Evolutionary conservation across 2,797 vertebrate genomes (phyloP).

Genomic region (Sciaenops ocellatus): DNA sequence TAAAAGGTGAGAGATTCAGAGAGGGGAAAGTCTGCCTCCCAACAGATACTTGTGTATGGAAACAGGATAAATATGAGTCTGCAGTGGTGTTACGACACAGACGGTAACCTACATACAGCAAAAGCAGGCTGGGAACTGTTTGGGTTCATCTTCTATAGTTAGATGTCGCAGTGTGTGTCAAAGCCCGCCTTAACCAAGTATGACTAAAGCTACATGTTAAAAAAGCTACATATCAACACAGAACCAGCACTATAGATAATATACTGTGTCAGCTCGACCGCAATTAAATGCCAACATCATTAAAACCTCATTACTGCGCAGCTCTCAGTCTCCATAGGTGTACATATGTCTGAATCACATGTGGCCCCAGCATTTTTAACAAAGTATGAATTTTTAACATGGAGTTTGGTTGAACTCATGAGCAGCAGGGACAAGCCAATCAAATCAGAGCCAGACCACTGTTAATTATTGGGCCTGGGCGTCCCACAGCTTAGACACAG

Average conservation of each 20-base stretch:
- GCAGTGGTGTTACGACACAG: constrained; percentile 2
- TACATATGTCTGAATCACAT: not conserved
- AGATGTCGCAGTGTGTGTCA: constrained; percentile 25
- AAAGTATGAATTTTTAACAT: not conserved
- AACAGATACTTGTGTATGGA: not conserved
- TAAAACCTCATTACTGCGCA: not conserved
- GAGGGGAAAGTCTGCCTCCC: not conserved
- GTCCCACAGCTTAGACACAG: constrained; percentile 7
- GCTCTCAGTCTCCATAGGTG: not conserved
- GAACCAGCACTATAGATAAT: not conserved
- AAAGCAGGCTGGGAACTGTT: not conserved
- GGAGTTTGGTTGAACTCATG: not conserved
- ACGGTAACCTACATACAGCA: constrained; percentile 30
- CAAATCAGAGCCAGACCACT: constrained; percentile 27
- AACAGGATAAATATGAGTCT: not conserved
- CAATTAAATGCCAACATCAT: not conserved
- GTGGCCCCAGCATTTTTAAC: not conserved
- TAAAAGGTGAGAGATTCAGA: not conserved
- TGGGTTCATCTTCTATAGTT: not conserved
- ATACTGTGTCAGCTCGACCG: not conserved
- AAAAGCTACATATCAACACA: not conserved
- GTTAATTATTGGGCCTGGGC: constrained; percentile 15
- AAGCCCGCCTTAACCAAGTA: not conserved
- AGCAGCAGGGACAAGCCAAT: constrained; percentile 18
- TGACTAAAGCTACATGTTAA: not conserved